Evolutionary conservation across 2,113 vertebrate species (phyloP).

Genomic region (Pollachius pollachius): DNA sequence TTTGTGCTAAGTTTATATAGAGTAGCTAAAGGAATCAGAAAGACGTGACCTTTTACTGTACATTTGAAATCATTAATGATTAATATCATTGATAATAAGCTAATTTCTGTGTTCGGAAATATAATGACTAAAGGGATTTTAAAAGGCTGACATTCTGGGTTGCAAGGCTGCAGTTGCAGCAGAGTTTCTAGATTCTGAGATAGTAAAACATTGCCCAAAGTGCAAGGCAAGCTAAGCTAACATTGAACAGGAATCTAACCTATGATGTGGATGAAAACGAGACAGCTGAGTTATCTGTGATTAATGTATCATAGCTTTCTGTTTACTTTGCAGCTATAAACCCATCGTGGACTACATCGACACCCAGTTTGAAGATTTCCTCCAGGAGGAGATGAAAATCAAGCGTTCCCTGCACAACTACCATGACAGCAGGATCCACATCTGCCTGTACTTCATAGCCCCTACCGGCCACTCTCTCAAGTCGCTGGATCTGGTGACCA

Average conservation of each 20-base stretch:
- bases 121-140: slow-evolving; percentile 30
- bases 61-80: no score
- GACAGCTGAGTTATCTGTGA: neutral
- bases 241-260: no score
- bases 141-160: slow-evolving; percentile 22
- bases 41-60: no score
- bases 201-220: slow-evolving; percentile 7
- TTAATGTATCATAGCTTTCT: neutral
- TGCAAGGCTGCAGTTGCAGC: neutral
- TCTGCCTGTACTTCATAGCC: slow-evolving; percentile 94
- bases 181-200: slow-evolving; percentile 24
- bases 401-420: slow-evolving; percentile 88
- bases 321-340: slow-evolving; percentile 85
- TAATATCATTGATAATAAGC: no score
- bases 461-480: slow-evolving; percentile 93
- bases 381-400: slow-evolving; percentile 96
- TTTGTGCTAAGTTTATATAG: no score
- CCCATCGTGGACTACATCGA: slow-evolving; percentile 97
- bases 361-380: slow-evolving; percentile 91
- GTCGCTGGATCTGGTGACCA: slow-evolving; percentile 92
- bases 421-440: slow-evolving; percentile 90
- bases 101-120: no score
- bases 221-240: neutral
- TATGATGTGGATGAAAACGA: neutral
- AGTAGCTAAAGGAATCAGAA: no score